Percentiles rank a stretch among this genome's conserved stretches.
Evolutionary conservation across 2,888 invertebrate genomes (phyloP).

Genomic region (Pristionchus fissidentatus): DNA sequence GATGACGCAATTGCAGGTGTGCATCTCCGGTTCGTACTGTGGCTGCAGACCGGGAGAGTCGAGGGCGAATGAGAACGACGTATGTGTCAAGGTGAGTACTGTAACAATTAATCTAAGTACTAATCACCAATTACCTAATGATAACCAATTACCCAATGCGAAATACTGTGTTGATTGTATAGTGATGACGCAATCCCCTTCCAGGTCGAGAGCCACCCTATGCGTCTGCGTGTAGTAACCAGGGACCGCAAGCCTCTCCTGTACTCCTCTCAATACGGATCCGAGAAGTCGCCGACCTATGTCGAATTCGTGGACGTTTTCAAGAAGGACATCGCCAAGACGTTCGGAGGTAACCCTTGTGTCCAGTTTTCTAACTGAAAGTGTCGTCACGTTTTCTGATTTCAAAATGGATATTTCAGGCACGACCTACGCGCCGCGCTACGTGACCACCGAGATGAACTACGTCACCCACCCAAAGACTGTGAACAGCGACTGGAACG

Average conservation of each 20-base stretch:
- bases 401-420: constrained; percentile 46
- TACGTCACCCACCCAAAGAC: constrained; percentile 75
- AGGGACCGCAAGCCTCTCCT: constrained; percentile 63
- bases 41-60: constrained; percentile 73
- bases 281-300: constrained; percentile 62
- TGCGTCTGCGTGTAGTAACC: constrained; percentile 41
- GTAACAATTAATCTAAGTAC: not conserved
- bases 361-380: not conserved
- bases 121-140: not conserved
- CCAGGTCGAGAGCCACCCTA: not conserved
- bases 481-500: constrained; percentile 73
- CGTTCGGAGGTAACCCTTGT: constrained; percentile 61
- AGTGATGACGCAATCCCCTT: not conserved
- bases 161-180: not conserved
- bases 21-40: constrained; percentile 72
- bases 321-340: constrained; percentile 70
- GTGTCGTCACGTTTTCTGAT: not conserved
- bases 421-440: constrained; percentile 69
- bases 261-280: constrained; percentile 73
- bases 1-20: constrained; percentile 69
- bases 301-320: constrained; percentile 72
- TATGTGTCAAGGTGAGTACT: constrained; percentile 45
- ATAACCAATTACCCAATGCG: too few relatives aligned
- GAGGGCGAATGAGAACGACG: constrained; percentile 59
- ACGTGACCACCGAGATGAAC: constrained; percentile 60